phyloP scores from a whole-genome alignment of 2,888 invertebrate genomes.

The Oasisia sp. region DNA sequence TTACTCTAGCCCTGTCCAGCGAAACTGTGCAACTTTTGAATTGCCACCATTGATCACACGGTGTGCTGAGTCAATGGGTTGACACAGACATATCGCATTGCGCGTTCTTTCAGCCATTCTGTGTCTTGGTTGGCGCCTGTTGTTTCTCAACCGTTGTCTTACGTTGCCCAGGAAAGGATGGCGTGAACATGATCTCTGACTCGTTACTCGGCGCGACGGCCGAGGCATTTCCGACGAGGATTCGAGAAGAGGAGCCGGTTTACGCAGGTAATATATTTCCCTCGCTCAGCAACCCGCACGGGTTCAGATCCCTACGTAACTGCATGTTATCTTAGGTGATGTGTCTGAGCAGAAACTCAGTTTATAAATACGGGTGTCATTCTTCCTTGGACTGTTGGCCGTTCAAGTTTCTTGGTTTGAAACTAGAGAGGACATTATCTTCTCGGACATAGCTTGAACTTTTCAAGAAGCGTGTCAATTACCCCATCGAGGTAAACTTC shows the following conservation, averaged over 20 bases:
- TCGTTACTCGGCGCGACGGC: not conserved
- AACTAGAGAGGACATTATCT: too few species aligned
- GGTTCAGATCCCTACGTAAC: not conserved
- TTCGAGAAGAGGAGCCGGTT: not conserved
- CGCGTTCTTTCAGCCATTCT: too few species aligned
- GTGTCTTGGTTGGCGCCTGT: not conserved
- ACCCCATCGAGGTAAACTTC: too few species aligned
- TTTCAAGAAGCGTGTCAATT: too few species aligned
- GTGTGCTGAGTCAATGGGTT: too few species aligned
- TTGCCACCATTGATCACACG: too few species aligned
- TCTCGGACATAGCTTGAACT: too few species aligned
- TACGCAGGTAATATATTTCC: not conserved
- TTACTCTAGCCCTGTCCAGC: too few species aligned
- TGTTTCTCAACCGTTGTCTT: not conserved
- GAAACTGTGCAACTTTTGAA: too few species aligned
- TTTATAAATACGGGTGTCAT: not conserved
- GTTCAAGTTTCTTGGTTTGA: too few species aligned
- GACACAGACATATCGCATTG: not conserved
- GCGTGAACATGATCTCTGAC: not conserved
- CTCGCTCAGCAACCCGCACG: not conserved
- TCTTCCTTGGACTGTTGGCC: too few species aligned
- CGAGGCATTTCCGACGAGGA: not conserved
- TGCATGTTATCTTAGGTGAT: too few species aligned
- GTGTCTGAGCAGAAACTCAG: not conserved
- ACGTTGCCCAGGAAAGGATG: conserved; percentile 32